Conservation (phyloP, 2,888 invertebrate species). For the Cephus spinipes region DNA sequence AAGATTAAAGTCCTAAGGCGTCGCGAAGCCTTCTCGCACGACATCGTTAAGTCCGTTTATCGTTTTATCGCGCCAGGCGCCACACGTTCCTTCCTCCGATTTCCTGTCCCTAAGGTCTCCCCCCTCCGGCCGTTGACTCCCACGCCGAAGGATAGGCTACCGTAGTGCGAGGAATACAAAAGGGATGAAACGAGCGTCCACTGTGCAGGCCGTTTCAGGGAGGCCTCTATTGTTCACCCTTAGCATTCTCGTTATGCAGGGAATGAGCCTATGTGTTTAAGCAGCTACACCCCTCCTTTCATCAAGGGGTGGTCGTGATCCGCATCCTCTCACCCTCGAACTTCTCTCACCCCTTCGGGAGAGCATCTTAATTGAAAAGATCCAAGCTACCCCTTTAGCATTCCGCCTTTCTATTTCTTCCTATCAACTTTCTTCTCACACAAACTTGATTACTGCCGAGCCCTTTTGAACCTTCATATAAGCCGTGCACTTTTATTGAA, state of each 20-base stretch:
- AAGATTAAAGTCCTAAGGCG: slow-evolving; percentile 46
- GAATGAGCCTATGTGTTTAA: background rate
- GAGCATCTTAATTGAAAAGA: background rate
- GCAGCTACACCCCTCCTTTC: background rate
- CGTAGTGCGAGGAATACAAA: background rate
- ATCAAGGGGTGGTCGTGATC: background rate
- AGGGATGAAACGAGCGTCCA: background rate
- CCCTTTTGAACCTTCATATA: background rate
- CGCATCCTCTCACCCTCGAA: background rate
- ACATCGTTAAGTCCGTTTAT: slow-evolving; percentile 37
- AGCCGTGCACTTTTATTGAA: background rate
- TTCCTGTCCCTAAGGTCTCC: background rate
- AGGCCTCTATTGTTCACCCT: slow-evolving; percentile 5
- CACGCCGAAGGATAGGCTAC: background rate
- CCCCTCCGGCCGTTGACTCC: background rate
- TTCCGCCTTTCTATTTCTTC: background rate
- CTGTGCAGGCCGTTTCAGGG: background rate
- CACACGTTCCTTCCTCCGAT: background rate
- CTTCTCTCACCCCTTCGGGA: background rate
- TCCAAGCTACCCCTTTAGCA: background rate
- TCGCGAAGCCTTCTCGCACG: slow-evolving; percentile 55
- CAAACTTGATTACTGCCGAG: background rate
- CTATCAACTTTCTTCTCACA: background rate
- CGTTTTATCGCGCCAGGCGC: slow-evolving; percentile 11
- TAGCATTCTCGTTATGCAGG: slow-evolving; percentile 7